Percentiles rank a stretch among this genome's conserved stretches.
Conservation (phyloP, 2,888 invertebrate species). For the Lordiphosa andalusiaca region DNA sequence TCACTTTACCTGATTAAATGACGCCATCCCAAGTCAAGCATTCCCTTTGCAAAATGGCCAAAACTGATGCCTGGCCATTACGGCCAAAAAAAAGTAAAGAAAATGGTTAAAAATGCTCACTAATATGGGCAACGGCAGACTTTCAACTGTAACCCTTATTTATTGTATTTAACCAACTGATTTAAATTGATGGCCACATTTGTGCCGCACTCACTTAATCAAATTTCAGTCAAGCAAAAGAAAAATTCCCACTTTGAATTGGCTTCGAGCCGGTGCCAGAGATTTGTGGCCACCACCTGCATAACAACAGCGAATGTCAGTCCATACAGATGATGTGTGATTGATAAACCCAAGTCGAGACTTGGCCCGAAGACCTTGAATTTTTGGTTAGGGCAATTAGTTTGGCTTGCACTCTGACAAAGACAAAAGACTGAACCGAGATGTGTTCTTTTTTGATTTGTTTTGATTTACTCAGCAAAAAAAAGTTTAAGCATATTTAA, state of each 20-base stretch:
- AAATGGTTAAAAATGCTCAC: slow-evolving; percentile 74
- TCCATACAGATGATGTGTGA: slow-evolving; percentile 18
- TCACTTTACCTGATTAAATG: slow-evolving; percentile 76
- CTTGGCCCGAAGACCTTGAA: not conserved
- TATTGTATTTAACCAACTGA: slow-evolving; percentile 62
- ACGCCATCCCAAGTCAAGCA: slow-evolving; percentile 47
- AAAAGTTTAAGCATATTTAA: not conserved
- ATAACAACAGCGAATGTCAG: slow-evolving; percentile 24
- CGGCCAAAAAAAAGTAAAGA: slow-evolving; percentile 13
- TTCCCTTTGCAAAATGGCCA: slow-evolving; percentile 36
- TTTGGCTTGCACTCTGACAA: not conserved
- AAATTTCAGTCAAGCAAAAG: slow-evolving; percentile 60
- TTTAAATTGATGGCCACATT: slow-evolving; percentile 66
- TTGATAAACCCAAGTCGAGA: slow-evolving; percentile 24
- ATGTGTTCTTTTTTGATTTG: not conserved
- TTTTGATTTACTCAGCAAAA: not conserved
- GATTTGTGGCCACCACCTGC: slow-evolving; percentile 37
- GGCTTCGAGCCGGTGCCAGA: slow-evolving; percentile 27
- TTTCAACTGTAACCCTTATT: slow-evolving; percentile 48
- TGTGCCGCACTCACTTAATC: slow-evolving; percentile 65
- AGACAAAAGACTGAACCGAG: no score
- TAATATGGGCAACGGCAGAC: slow-evolving; percentile 43
- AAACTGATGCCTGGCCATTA: slow-evolving; percentile 62
- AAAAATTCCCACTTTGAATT: slow-evolving; percentile 31
- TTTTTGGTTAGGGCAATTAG: not conserved